Percentiles rank a stretch among this genome's conserved stretches.
phyloP scores from a whole-genome alignment of 1,140 invertebrate genomes.

The Pseudomyrmex cubaensis region DNA sequence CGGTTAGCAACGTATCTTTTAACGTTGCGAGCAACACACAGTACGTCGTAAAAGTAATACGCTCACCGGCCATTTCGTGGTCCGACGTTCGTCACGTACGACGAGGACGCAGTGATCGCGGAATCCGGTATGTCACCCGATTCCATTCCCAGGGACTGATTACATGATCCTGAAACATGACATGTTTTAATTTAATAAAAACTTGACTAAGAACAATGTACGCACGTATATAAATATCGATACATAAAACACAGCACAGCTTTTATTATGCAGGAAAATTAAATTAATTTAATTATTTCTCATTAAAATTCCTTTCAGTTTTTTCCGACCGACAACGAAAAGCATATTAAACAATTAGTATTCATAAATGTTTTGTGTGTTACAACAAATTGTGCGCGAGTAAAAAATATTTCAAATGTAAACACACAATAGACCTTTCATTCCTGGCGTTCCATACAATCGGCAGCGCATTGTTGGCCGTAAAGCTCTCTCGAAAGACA shows the following conservation, averaged over 20 bases:
- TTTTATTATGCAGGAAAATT: too few relatives aligned
- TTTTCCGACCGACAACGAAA: too few relatives aligned
- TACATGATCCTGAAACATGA: constrained; percentile 86
- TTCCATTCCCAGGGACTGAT: constrained; percentile 89
- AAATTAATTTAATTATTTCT: too few relatives aligned
- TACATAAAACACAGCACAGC: too few relatives aligned
- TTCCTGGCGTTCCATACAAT: background rate
- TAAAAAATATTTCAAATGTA: constrained; percentile 1
- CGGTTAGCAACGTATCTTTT: constrained; percentile 44
- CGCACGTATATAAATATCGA: too few relatives aligned
- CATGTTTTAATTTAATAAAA: constrained; percentile 13
- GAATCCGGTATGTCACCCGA: constrained; percentile 88
- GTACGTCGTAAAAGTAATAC: constrained; percentile 54
- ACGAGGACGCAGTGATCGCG: constrained; percentile 88
- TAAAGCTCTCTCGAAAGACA: constrained; percentile 9
- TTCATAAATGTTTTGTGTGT: too few relatives aligned
- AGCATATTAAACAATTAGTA: too few relatives aligned
- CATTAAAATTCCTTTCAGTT: too few relatives aligned
- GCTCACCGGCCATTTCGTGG: constrained; percentile 88
- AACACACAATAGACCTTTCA: background rate
- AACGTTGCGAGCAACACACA: background rate
- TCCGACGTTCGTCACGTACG: constrained; percentile 88
- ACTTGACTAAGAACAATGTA: background rate
- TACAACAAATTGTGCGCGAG: too few relatives aligned
- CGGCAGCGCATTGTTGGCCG: background rate